phyloP scores from a whole-genome alignment of 2,888 invertebrate genomes.

The Aproaerema taeniolella region DNA sequence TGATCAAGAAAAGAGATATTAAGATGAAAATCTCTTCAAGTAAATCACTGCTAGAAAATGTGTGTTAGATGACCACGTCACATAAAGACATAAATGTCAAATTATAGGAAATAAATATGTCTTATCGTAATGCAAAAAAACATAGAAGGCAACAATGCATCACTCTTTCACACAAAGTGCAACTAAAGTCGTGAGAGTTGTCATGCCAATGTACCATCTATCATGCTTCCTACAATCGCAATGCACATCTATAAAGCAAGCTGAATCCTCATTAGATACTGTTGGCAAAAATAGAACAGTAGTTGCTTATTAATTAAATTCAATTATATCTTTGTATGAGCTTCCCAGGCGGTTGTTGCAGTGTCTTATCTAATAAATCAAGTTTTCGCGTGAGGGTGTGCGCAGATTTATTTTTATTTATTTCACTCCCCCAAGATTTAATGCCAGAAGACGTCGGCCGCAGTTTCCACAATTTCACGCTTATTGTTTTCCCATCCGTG shows the following conservation, averaged over 20 bases:
- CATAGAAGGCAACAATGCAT: slow-evolving; percentile 6
- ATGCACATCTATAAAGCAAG: slow-evolving; percentile 10
- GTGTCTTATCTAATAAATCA: slow-evolving; percentile 60
- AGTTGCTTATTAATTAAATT: slow-evolving; percentile 41
- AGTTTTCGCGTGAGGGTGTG: slow-evolving; percentile 57
- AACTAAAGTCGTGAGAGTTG: slow-evolving; percentile 11
- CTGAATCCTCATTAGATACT: slow-evolving; percentile 8
- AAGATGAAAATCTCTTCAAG: too few relatives aligned
- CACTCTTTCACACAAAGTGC: slow-evolving; percentile 7
- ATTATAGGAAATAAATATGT: slow-evolving; percentile 10
- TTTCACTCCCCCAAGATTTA: slow-evolving; percentile 75
- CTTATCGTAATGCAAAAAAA: slow-evolving; percentile 7
- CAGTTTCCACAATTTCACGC: slow-evolving; percentile 78
- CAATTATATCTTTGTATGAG: slow-evolving; percentile 37
- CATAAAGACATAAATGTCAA: slow-evolving; percentile 9
- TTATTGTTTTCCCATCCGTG: slow-evolving; percentile 78
- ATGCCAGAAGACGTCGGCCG: slow-evolving; percentile 64
- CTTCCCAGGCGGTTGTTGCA: slow-evolving; percentile 27
- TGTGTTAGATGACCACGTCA: too few relatives aligned
- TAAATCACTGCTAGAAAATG: too few relatives aligned
- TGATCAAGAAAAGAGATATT: too few relatives aligned
- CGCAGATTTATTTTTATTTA: slow-evolving; percentile 75
- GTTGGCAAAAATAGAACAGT: slow-evolving; percentile 8
- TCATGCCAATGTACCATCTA: slow-evolving; percentile 8
- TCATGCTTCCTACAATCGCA: slow-evolving; percentile 13